phyloP scores from a whole-genome alignment of 2,797 vertebrate genomes.

The Lophius americanus region DNA sequence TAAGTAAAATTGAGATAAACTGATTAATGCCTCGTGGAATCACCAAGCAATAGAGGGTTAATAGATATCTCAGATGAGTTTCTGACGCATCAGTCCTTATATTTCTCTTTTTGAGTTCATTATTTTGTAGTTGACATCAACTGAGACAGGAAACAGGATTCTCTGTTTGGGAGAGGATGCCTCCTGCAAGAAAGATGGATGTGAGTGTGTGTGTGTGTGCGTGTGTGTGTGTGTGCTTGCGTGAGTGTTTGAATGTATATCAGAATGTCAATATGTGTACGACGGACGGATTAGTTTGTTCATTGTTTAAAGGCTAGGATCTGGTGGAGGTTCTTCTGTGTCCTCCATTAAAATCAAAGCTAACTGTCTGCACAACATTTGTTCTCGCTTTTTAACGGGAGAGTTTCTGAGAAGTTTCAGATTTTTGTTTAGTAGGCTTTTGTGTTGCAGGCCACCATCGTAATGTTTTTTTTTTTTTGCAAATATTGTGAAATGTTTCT shows the following conservation, averaged over 20 bases:
- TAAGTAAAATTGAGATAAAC: too few species aligned
- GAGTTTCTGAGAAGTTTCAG: slow-evolving; percentile 65
- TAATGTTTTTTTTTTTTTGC: slow-evolving; percentile 51
- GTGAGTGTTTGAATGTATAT: slow-evolving; percentile 34
- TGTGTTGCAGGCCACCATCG: slow-evolving; percentile 42
- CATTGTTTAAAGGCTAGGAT: slow-evolving; percentile 48
- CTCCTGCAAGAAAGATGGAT: slow-evolving; percentile 28
- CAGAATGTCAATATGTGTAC: slow-evolving; percentile 31
- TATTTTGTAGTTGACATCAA: slow-evolving; percentile 45
- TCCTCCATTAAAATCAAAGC: slow-evolving; percentile 72
- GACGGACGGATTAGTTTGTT: slow-evolving; percentile 28
- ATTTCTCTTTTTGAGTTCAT: slow-evolving; percentile 20
- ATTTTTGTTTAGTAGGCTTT: slow-evolving; percentile 51
- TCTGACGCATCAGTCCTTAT: slow-evolving; percentile 20
- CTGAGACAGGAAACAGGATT: slow-evolving; percentile 35
- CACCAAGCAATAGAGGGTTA: too few species aligned
- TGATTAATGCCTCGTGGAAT: too few species aligned
- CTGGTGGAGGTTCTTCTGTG: slow-evolving; percentile 65
- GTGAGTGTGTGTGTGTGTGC: neutral
- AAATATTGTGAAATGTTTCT: slow-evolving; percentile 50
- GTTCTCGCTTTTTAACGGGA: slow-evolving; percentile 26
- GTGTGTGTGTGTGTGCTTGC: slow-evolving; percentile 14
- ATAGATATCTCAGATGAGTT: slow-evolving; percentile 32
- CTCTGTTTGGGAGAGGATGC: slow-evolving; percentile 39
- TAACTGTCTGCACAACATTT: slow-evolving; percentile 48